Evolutionary conservation across 2,113 vertebrate genomes (phyloP), one percentile per base, ranked within the genome.

Genomic region (Trinectes maculatus): DNA sequence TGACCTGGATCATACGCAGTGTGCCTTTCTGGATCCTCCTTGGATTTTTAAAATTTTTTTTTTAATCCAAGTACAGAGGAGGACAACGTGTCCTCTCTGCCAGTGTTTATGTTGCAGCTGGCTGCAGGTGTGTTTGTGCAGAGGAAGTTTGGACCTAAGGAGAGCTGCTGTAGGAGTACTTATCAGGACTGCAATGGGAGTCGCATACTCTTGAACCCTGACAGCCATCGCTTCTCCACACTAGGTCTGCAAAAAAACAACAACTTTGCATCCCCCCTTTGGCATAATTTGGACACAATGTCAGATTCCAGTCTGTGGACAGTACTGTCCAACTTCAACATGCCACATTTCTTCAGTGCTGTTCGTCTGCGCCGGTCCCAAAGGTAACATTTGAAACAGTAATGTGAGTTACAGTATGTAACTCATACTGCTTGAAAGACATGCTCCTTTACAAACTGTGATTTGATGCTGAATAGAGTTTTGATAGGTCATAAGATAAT

Each of bases 351-450:
- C 86, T 93, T 96, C 81, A 94, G 89, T 9, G 92, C 96, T 78
- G 92, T 91, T 64, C 91, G 94, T 21, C 93, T 97, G n/a, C 94
- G 95, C 5, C 88, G 96, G 11, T 96, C 96, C n/a, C 95, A 98
- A 87, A 98, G 97, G 96, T 98, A 95, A 93, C 18, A 19, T 47
- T 55, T 1, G 34, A 43, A 49, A 31, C 8, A 6, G 3, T 25
- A 1, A 3, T n/a, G 11, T 12, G n/a, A n/a, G n/a, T n/a, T n/a
- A n/a, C n/a, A 15, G 19, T 46, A 0, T 11, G 7, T 16, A 13
- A n/a, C n/a, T n/a, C n/a, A n/a, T n/a, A n/a, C n/a, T n/a, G 15
- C 16, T 25, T 29, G 9, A 39, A 3, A 40, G 42, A 26, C 24
- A 2, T 1, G 13, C 8, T 37, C 49, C 8, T 48, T 26, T 49